A percentile compares a stretch with the other conserved stretches of the same genome.
Conservation (phyloP, 2,888 invertebrate species). For the Drosophila helvetica region DNA sequence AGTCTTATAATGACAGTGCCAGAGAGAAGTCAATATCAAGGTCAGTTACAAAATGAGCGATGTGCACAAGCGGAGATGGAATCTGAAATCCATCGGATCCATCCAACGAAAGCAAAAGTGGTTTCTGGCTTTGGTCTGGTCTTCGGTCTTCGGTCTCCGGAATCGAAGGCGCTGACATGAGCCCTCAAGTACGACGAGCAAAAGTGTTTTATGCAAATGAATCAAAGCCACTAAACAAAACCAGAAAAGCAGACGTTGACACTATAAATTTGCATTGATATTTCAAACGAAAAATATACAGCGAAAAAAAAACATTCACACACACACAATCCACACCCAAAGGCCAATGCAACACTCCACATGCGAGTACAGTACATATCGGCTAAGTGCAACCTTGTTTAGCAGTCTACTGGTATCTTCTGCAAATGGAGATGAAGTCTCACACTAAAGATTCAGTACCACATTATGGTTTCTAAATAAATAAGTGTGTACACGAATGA, state of each 20-base stretch:
- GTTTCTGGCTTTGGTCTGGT: slow-evolving; percentile 15
- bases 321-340: slow-evolving; percentile 23
- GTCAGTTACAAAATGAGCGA: slow-evolving; percentile 72
- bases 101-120: slow-evolving; percentile 49
- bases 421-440: too few relatives aligned
- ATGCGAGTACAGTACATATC: slow-evolving; percentile 13
- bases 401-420: too few relatives aligned
- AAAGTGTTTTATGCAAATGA: slow-evolving; percentile 73
- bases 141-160: slow-evolving; percentile 29
- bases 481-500: too few relatives aligned
- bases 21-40: slow-evolving; percentile 73
- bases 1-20: slow-evolving; percentile 45
- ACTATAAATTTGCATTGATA: slow-evolving; percentile 65
- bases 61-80: slow-evolving; percentile 9
- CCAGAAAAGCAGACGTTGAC: slow-evolving; percentile 46
- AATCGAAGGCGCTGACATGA: slow-evolving; percentile 31
- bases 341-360: slow-evolving; percentile 16
- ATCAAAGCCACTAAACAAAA: slow-evolving; percentile 41
- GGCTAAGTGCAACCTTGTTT: background rate
- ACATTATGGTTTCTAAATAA: too few relatives aligned
- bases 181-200: slow-evolving; percentile 46
- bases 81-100: slow-evolving; percentile 26
- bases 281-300: slow-evolving; percentile 37
- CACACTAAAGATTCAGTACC: too few relatives aligned
- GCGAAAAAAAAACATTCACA: slow-evolving; percentile 29